Evolutionary conservation across 2,888 invertebrate genomes (phyloP).

Genomic region (Cephus pygmeus): DNA sequence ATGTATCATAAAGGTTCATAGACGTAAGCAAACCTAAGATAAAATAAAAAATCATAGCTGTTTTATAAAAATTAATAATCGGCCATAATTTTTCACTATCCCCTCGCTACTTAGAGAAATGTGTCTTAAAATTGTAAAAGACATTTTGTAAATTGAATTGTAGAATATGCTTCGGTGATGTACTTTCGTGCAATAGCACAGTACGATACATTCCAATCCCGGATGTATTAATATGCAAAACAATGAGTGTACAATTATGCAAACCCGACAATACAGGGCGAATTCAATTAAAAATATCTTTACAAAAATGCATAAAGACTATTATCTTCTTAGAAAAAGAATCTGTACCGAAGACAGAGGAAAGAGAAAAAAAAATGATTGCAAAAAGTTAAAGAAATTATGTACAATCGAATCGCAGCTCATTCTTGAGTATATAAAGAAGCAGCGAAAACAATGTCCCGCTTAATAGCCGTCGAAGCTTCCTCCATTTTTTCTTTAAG

Average conservation of each 20-base stretch:
- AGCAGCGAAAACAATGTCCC: constrained; percentile 98
- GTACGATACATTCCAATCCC: neutral
- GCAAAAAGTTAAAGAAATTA: neutral
- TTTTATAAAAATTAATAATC: neutral
- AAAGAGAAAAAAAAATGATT: neutral
- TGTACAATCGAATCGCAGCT: neutral
- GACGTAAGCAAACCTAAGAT: neutral
- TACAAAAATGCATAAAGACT: too few relatives aligned
- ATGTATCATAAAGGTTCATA: neutral
- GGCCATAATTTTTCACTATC: neutral
- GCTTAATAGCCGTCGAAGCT: constrained; percentile 89
- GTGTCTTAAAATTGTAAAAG: neutral
- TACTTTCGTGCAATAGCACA: neutral
- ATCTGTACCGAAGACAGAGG: constrained; percentile 7
- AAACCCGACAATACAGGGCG: neutral
- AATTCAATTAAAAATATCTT: too few relatives aligned
- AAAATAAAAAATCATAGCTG: neutral
- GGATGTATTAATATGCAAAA: neutral
- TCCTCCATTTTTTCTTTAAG: constrained; percentile 95
- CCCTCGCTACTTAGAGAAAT: neutral
- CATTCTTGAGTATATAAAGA: constrained; percentile 85
- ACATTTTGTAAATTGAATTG: neutral
- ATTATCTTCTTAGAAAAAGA: too few relatives aligned
- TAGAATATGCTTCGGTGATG: neutral
- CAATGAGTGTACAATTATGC: too few relatives aligned